These are phyloP conservation scores for Calameuta pallipes DNA, from an alignment of 2,888 invertebrate species.

Conservation along the genomic window DNA sequence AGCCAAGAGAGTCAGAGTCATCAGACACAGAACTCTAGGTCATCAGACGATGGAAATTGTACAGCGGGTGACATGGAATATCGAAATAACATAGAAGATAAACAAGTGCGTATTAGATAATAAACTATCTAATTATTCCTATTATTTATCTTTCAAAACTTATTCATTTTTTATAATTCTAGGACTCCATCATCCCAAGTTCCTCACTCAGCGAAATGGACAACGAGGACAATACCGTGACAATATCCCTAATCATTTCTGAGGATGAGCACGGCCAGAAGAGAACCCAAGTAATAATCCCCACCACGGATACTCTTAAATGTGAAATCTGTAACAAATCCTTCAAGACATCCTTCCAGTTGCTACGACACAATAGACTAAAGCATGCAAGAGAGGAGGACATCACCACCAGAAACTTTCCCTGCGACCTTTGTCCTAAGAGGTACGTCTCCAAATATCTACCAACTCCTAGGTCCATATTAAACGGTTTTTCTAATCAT, in stretches of 20 bases:
- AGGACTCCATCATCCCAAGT: conserved; percentile 38
- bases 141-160: not conserved
- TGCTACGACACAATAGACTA: conserved; percentile 61
- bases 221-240: conserved; percentile 64
- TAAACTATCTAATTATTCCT: not conserved
- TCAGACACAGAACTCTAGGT: conserved; percentile 30
- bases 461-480: not conserved
- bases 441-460: conserved; percentile 39
- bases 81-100: not conserved
- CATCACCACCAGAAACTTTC: conserved; percentile 61
- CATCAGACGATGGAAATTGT: conserved; percentile 43
- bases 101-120: not conserved
- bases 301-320: conserved; percentile 60
- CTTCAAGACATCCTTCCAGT: conserved; percentile 65
- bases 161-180: conserved; percentile 9
- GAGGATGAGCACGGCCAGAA: conserved; percentile 65
- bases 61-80: conserved; percentile 42
- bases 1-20: conserved; percentile 36
- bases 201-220: conserved; percentile 42
- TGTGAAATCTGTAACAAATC: conserved; percentile 68
- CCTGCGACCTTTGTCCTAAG: conserved; percentile 63
- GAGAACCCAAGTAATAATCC: conserved; percentile 66
- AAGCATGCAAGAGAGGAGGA: conserved; percentile 65
- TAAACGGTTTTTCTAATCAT: not conserved
- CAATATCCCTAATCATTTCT: conserved; percentile 65